phyloP scores from a whole-genome alignment of 1,140 invertebrate species.

The Scaptomyza montana region DNA sequence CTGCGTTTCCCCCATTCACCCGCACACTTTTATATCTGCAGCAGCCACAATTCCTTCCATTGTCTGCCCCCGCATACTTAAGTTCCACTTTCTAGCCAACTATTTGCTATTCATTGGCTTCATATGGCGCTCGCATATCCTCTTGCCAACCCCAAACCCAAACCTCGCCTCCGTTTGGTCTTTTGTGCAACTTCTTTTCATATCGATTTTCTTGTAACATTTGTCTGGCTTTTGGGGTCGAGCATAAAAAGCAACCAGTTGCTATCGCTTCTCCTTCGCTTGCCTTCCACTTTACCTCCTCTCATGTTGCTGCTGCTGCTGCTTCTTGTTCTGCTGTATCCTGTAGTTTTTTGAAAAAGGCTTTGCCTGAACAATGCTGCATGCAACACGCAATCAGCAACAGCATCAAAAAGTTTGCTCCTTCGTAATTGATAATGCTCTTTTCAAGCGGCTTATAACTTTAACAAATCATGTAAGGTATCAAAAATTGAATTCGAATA shows the following conservation, averaged over 20 bases:
- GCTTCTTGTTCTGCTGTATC: constrained; percentile 1
- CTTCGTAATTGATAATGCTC: constrained; percentile 33
- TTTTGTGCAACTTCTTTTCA: constrained; percentile 60
- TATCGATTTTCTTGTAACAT: constrained; percentile 73
- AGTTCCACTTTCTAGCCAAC: constrained; percentile 22
- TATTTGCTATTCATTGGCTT: constrained; percentile 80
- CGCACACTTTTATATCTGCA: not conserved
- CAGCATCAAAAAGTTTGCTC: constrained; percentile 2
- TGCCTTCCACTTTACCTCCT: not conserved
- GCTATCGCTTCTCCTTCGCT: constrained; percentile 15
- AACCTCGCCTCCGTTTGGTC: constrained; percentile 1
- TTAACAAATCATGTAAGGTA: constrained; percentile 1
- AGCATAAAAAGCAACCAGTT: constrained; percentile 68
- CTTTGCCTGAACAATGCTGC: constrained; percentile 33
- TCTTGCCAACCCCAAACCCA: not conserved
- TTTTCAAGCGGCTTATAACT: constrained; percentile 36
- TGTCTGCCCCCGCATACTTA: not conserved
- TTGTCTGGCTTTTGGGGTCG: constrained; percentile 72
- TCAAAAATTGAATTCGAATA: not conserved
- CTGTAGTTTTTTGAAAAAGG: constrained; percentile 4
- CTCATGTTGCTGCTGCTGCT: not conserved
- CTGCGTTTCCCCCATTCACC: too few species aligned
- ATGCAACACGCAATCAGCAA: constrained; percentile 13
- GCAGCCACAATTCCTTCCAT: not conserved
- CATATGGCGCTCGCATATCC: constrained; percentile 30